These are phyloP conservation scores for Nestor notabilis DNA, from an alignment of 2,113 vertebrate species.

Conservation along the genomic window DNA sequence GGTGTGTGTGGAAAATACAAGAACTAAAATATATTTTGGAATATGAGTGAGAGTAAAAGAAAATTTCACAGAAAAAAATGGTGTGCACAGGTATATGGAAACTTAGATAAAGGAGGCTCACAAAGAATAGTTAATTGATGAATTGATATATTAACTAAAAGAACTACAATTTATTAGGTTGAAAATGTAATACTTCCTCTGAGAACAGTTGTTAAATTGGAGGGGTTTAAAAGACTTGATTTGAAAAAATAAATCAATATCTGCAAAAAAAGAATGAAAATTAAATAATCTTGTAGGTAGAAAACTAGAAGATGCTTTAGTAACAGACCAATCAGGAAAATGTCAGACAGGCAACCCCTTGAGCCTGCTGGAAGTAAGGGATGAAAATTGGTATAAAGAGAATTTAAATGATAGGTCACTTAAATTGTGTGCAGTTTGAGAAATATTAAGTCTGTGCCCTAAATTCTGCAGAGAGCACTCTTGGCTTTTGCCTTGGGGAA, in stretches of 20 bases:
- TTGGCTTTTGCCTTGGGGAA: neutral
- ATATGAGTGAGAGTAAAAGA: neutral
- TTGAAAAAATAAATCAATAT: neutral
- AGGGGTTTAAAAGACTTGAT: neutral
- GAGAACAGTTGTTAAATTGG: neutral
- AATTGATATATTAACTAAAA: neutral
- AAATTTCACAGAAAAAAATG: neutral
- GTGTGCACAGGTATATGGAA: neutral
- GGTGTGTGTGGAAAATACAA: neutral
- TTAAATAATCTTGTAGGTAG: neutral
- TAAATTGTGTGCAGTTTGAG: neutral
- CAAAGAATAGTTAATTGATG: neutral
- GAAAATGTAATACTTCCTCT: neutral
- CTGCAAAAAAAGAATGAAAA: neutral
- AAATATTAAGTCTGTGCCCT: slow-evolving; percentile 32
- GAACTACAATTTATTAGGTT: neutral
- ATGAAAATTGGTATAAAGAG: neutral
- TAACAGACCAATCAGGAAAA: neutral
- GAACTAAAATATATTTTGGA: neutral
- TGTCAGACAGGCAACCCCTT: neutral
- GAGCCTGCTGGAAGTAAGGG: neutral
- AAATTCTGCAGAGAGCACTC: neutral
- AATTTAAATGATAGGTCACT: neutral
- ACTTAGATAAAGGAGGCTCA: neutral
- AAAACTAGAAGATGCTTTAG: neutral